A percentile compares a stretch with the other conserved stretches of the same genome.
Conservation (phyloP, 2,113 vertebrate species). For the Indri indri region DNA sequence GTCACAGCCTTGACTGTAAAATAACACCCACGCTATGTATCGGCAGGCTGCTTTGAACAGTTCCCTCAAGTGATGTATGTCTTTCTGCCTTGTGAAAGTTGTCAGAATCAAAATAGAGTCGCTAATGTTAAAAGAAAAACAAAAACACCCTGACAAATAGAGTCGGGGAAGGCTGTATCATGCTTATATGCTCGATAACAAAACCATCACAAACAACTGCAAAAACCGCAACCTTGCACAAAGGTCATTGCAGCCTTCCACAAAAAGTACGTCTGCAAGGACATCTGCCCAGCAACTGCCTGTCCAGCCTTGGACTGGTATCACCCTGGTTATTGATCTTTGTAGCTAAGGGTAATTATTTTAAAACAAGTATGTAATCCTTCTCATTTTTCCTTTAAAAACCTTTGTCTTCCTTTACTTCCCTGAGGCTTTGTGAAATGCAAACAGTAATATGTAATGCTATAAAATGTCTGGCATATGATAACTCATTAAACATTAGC, state of each 20-base stretch:
- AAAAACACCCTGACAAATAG: neutral
- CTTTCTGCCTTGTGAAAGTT: neutral
- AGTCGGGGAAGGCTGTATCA: neutral
- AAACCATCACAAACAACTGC: neutral
- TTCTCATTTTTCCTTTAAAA: neutral
- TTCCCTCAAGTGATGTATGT: neutral
- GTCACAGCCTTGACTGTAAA: neutral
- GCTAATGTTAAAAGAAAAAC: neutral
- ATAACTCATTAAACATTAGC: neutral
- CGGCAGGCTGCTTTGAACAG: neutral
- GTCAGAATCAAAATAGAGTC: neutral
- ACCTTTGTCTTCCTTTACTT: neutral
- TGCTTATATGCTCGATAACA: neutral
- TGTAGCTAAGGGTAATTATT: neutral
- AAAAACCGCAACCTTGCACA: neutral
- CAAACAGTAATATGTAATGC: neutral
- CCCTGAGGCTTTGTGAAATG: neutral
- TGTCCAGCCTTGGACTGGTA: neutral
- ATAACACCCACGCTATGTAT: neutral
- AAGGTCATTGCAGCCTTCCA: neutral
- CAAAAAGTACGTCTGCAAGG: neutral
- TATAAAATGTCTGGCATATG: neutral
- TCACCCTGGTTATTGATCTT: neutral
- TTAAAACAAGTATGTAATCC: neutral
- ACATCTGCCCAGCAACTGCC: neutral